Conservation (phyloP, 2,888 invertebrate species). For the Hirtodrosophila duncani region DNA sequence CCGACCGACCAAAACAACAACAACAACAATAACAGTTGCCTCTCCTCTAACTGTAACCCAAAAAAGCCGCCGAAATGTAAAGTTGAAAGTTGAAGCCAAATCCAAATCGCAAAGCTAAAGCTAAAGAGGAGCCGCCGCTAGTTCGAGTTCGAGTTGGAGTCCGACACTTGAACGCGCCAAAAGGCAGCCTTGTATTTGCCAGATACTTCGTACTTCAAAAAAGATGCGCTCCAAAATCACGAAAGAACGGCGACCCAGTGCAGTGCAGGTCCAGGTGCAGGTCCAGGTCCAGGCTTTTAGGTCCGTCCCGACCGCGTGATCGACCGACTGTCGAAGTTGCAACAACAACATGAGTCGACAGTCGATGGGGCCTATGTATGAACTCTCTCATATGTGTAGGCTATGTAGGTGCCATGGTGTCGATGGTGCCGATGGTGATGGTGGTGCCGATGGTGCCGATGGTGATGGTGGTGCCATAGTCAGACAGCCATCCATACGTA, state of each 20-base stretch:
- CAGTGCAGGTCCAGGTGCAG: conserved; percentile 4
- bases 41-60: conserved; percentile 61
- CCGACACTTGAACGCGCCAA: conserved; percentile 39
- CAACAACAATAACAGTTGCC: conserved; percentile 16
- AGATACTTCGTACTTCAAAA: conserved; percentile 31
- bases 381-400: no score
- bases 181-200: conserved; percentile 22
- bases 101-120: conserved; percentile 8
- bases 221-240: conserved; percentile 20
- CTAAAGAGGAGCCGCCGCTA: conserved; percentile 32
- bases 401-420: no score
- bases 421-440: no score
- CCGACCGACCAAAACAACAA: conserved; percentile 23
- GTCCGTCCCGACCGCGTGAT: conserved; percentile 46
- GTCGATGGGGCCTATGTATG: no score
- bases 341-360: no score
- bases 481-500: conserved; percentile 58
- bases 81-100: conserved; percentile 65
- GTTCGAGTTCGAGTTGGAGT: conserved; percentile 43
- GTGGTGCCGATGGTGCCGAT: conserved; percentile 10
- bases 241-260: not conserved
- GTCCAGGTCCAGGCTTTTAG: conserved; percentile 4
- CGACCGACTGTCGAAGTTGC: conserved; percentile 68
- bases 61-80: conserved; percentile 51
- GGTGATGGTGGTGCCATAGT: not conserved